phyloP scores from a whole-genome alignment of 2,888 invertebrate species.

The Lepidochitona cinerea region DNA sequence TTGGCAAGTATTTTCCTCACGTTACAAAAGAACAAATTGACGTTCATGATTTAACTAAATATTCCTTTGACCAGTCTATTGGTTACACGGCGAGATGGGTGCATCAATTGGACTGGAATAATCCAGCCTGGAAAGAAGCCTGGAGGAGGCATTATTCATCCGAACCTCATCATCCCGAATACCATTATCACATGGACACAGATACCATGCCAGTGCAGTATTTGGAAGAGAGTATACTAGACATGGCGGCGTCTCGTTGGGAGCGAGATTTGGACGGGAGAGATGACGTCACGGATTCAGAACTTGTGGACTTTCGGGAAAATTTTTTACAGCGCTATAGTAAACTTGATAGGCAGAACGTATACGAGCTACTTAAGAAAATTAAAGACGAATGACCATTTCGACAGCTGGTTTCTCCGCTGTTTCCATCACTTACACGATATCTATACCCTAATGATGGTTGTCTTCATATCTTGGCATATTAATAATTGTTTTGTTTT shows the following conservation, averaged over 20 bases:
- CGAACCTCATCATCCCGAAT: background rate
- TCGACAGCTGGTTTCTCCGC: too few relatives aligned
- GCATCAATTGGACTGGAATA: constrained; percentile 6
- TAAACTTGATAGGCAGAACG: too few relatives aligned
- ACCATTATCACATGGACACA: background rate
- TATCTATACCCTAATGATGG: too few relatives aligned
- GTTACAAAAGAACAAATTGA: constrained; percentile 18
- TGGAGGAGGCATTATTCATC: background rate
- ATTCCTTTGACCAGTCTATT: constrained; percentile 18
- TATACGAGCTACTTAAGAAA: too few relatives aligned
- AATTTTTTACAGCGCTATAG: background rate
- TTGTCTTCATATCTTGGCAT: too few relatives aligned
- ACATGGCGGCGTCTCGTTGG: background rate
- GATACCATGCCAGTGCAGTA: background rate
- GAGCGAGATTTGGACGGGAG: background rate
- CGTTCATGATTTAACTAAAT: constrained; percentile 23
- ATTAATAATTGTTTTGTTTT: too few relatives aligned
- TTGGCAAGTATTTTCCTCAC: constrained; percentile 13
- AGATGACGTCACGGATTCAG: background rate
- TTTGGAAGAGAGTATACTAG: background rate
- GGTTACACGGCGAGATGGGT: constrained; percentile 33
- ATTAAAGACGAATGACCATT: too few relatives aligned
- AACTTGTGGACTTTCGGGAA: background rate
- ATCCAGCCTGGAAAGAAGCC: background rate
- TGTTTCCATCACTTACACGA: too few relatives aligned